Evolutionary conservation across 2,888 invertebrate genomes (phyloP).

Genomic region (Calephelis perditalis): DNA sequence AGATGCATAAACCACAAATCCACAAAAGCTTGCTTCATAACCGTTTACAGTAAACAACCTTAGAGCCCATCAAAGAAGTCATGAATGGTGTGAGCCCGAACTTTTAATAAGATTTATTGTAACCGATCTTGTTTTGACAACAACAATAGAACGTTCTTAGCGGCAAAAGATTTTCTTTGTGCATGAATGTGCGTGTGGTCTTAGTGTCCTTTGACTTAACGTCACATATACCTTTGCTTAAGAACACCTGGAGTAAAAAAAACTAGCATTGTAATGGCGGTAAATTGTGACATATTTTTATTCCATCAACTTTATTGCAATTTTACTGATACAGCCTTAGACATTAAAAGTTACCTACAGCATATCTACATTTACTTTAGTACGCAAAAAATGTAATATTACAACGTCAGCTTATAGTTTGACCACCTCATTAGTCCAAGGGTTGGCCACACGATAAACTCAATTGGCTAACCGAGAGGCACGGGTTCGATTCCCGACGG

Average conservation of each 20-base stretch:
- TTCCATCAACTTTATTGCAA: neutral
- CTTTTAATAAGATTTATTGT: slow-evolving; percentile 77
- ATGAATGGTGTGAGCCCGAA: slow-evolving; percentile 64
- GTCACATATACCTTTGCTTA: slow-evolving; percentile 55
- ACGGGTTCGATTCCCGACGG: too few relatives aligned
- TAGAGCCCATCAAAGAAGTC: slow-evolving; percentile 53
- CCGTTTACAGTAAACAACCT: slow-evolving; percentile 59
- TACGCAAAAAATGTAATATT: too few relatives aligned
- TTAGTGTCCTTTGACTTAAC: slow-evolving; percentile 48
- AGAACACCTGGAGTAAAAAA: slow-evolving; percentile 49
- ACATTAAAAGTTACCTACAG: too few relatives aligned
- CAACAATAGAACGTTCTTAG: slow-evolving; percentile 61
- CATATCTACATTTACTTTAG: too few relatives aligned
- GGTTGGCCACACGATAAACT: too few relatives aligned
- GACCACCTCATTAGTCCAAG: too few relatives aligned
- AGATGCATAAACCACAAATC: slow-evolving; percentile 58
- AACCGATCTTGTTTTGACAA: slow-evolving; percentile 77
- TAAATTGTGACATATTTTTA: slow-evolving; percentile 2
- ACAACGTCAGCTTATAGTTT: too few relatives aligned
- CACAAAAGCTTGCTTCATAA: slow-evolving; percentile 40
- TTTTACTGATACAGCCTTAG: neutral
- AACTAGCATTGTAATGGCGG: slow-evolving; percentile 14
- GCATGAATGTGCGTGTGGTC: slow-evolving; percentile 73
- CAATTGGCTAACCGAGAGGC: too few relatives aligned
- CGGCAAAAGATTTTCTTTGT: slow-evolving; percentile 64